Conservation (phyloP, 2,888 invertebrate species). For the Scaptomyza parva region DNA sequence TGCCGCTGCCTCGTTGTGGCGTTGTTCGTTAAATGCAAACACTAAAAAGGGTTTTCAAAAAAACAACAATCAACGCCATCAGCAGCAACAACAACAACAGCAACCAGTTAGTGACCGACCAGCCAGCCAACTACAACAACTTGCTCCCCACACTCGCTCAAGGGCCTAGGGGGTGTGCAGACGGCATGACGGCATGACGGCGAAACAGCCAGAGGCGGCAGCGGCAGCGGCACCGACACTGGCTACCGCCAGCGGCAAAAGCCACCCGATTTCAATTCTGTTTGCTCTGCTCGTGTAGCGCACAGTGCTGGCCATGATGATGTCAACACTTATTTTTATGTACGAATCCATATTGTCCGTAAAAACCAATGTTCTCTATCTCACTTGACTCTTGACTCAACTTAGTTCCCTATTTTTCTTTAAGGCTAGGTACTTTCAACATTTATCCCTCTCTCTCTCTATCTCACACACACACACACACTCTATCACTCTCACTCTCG, state of each 20-base stretch:
- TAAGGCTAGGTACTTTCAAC: background rate
- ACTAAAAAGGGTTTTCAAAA: constrained; percentile 72
- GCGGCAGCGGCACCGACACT: constrained; percentile 26
- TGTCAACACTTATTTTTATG: constrained; percentile 18
- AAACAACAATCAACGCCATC: constrained; percentile 44
- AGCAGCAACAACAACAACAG: constrained; percentile 24
- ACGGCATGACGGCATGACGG: constrained; percentile 20
- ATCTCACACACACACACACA: no score
- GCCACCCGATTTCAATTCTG: constrained; percentile 76
- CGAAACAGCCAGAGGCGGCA: constrained; percentile 27
- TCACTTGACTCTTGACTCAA: background rate
- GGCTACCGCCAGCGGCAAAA: constrained; percentile 41
- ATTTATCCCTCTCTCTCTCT: background rate
- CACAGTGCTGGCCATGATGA: constrained; percentile 33
- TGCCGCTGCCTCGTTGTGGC: constrained; percentile 60
- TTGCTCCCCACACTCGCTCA: constrained; percentile 28
- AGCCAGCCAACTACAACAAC: constrained; percentile 34
- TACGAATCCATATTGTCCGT: background rate
- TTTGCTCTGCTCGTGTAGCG: constrained; percentile 48
- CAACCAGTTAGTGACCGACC: constrained; percentile 52
- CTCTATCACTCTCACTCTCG: no score
- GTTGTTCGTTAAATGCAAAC: constrained; percentile 78
- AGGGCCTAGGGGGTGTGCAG: constrained; percentile 8
- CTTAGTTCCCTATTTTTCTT: background rate
- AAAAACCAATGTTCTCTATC: background rate